Conservation (phyloP, 2,113 vertebrate species). For the Tyrannus savana region DNA sequence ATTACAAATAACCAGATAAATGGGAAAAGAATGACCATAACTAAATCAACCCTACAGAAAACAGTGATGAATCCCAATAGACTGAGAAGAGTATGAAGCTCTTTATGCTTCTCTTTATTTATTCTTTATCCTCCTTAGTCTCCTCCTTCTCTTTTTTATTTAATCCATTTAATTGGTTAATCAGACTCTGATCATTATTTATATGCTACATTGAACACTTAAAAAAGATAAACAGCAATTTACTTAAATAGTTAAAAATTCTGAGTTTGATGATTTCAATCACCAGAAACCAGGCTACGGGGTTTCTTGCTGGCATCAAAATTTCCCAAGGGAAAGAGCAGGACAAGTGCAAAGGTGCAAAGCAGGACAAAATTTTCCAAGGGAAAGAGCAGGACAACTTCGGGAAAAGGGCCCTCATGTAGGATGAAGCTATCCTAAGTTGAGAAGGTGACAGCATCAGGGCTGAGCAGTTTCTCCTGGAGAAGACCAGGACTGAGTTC, state of each 20-base stretch:
- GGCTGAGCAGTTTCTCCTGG: neutral
- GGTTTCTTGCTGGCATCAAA: neutral
- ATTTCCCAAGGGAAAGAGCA: neutral
- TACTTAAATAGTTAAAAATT: neutral
- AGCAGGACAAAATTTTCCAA: neutral
- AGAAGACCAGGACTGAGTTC: fast-evolving
- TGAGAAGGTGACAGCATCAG: neutral
- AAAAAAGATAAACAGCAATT: neutral
- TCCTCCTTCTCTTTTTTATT: neutral
- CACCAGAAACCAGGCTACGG: neutral
- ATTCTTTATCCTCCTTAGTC: neutral
- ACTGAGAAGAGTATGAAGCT: neutral
- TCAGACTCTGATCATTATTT: neutral
- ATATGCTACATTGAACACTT: neutral
- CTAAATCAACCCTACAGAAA: neutral
- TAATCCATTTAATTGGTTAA: neutral
- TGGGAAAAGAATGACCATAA: neutral
- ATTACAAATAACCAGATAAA: conserved; percentile 3
- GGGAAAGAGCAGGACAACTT: neutral
- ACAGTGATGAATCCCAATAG: neutral
- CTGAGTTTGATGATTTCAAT: neutral
- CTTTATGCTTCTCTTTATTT: neutral
- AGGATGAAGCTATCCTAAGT: neutral
- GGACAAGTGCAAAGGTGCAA: too few species aligned
- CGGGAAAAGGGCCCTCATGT: fast-evolving